These are phyloP conservation scores for Papilio gigon DNA, from an alignment of 2,888 invertebrate genomes.

Conservation along the genomic window DNA sequence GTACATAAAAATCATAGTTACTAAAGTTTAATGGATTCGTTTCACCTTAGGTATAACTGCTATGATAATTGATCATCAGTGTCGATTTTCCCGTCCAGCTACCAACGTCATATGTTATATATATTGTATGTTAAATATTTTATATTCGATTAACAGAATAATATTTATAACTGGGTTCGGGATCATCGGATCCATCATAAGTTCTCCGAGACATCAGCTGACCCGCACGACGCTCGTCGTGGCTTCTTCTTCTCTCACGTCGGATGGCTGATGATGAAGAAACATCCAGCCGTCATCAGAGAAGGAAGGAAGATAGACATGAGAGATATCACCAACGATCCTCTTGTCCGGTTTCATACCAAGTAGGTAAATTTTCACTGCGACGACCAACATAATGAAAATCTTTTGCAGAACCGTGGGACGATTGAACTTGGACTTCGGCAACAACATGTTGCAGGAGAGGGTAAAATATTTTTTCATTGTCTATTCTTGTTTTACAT, in stretches of 20 bases:
- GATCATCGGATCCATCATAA: conserved; percentile 90
- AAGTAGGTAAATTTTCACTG: conserved; percentile 75
- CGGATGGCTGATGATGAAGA: conserved; percentile 95
- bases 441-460: no score
- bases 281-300: conserved; percentile 91
- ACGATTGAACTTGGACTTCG: no score
- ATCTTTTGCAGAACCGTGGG: background rate
- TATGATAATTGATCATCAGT: background rate
- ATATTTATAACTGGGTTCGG: conserved; percentile 87
- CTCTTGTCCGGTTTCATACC: conserved; percentile 89
- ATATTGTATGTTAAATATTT: background rate
- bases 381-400: background rate
- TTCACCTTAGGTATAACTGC: no score
- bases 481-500: no score
- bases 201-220: conserved; percentile 89
- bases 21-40: no score
- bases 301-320: conserved; percentile 92
- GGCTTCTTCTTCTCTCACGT: conserved; percentile 97
- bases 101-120: background rate
- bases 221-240: conserved; percentile 90
- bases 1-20: no score
- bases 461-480: no score
- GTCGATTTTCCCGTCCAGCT: background rate
- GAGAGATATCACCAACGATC: conserved; percentile 89
- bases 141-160: conserved; percentile 77